Conservation (phyloP, 92 coral and sea anemone species). For the Meandrina meandrites region DNA sequence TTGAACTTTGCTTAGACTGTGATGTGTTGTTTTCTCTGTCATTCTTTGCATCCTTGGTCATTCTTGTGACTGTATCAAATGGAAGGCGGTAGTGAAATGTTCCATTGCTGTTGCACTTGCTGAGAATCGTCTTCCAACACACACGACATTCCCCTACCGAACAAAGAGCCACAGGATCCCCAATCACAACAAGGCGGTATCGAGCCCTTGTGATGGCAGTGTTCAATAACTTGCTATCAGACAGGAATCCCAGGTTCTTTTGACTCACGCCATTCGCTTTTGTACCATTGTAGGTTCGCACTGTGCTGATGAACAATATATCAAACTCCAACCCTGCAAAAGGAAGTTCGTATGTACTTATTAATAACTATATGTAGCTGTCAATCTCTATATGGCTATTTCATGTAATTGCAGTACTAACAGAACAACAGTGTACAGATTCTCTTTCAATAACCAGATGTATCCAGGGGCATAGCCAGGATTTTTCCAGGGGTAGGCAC, state of each 20-base stretch:
- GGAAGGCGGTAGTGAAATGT: slow-evolving; percentile 93
- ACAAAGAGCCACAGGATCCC: slow-evolving; percentile 94
- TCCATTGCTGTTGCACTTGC: slow-evolving; percentile 85
- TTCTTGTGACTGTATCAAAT: slow-evolving; percentile 68
- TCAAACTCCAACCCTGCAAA: slow-evolving; percentile 91
- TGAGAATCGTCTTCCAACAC: slow-evolving; percentile 88
- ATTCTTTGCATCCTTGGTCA: slow-evolving; percentile 31
- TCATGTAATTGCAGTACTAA: too few relatives aligned
- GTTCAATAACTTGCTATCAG: slow-evolving; percentile 85
- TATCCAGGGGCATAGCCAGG: too few relatives aligned
- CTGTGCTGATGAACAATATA: slow-evolving; percentile 87
- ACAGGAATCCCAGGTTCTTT: slow-evolving; percentile 86
- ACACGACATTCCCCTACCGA: slow-evolving; percentile 87
- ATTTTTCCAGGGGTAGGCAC: too few relatives aligned
- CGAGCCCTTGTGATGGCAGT: slow-evolving; percentile 97
- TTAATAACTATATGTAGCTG: not conserved
- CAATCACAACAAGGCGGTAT: slow-evolving; percentile 80
- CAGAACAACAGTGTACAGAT: too few relatives aligned
- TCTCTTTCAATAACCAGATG: too few relatives aligned
- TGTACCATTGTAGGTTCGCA: slow-evolving; percentile 73
- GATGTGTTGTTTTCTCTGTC: not conserved
- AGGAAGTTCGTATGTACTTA: not conserved
- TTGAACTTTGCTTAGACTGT: not conserved
- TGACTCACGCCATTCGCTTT: slow-evolving; percentile 59
- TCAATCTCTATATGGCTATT: not conserved